phyloP scores from a whole-genome alignment of 2,113 vertebrate genomes.

The Euleptes europaea region DNA sequence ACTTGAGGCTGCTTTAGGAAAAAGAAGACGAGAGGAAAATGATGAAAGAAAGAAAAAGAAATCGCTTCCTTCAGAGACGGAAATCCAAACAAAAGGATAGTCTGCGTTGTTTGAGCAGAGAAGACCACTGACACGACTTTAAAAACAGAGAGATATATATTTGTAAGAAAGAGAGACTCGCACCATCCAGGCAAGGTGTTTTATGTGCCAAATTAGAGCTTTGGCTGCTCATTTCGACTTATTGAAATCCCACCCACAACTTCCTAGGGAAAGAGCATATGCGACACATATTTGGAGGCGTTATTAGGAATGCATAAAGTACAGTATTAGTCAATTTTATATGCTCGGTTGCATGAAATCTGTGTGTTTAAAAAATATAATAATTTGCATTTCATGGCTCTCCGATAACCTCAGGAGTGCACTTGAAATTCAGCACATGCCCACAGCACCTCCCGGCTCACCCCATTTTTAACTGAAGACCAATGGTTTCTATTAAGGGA shows the following conservation, averaged over 20 bases:
- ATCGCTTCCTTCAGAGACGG: constrained; percentile 65
- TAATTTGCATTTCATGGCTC: constrained; percentile 88
- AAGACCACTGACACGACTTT: constrained; percentile 44
- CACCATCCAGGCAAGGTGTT: constrained; percentile 55
- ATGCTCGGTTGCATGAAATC: constrained; percentile 84
- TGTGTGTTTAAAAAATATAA: constrained; percentile 86
- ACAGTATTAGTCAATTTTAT: constrained; percentile 90
- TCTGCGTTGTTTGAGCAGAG: constrained; percentile 57
- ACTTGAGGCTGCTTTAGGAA: constrained; percentile 58
- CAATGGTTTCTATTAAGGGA: constrained; percentile 98
- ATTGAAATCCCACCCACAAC: constrained; percentile 81
- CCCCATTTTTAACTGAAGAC: constrained; percentile 98
- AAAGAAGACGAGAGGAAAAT: not conserved
- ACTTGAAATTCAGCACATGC: constrained; percentile 90
- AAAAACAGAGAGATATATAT: constrained; percentile 47
- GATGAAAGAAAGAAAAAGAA: constrained; percentile 41
- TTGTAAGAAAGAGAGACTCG: constrained; percentile 45
- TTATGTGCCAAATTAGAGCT: constrained; percentile 68
- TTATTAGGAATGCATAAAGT: constrained; percentile 87
- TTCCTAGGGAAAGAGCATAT: constrained; percentile 80
- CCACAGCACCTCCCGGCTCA: constrained; percentile 84
- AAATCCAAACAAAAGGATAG: constrained; percentile 71
- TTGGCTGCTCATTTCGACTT: constrained; percentile 67
- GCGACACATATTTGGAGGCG: constrained; percentile 80
- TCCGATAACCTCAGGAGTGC: constrained; percentile 84